phyloP scores from a whole-genome alignment of 2,113 vertebrate genomes.

The human (Homo sapiens) region GRCh38 chr1:34828001-34828500 shows the following conservation, averaged over 20 bases:
- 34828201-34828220: not conserved
- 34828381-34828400: not conserved
- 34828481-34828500: not conserved
- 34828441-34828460: not conserved
- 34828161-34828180: constrained; percentile 14
- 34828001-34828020: not conserved
- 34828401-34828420: not conserved
- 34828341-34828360: not conserved
- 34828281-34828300: not conserved
- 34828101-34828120: not conserved
- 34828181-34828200: constrained; percentile 51
- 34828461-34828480: not conserved
- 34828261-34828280: not conserved
- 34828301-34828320: not conserved
- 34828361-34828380: not conserved
- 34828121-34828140: not conserved
- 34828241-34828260: constrained; percentile 1
- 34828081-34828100: not conserved
- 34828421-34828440: not conserved
- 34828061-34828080: not conserved
- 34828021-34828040: not conserved
- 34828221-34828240: constrained; percentile 30
- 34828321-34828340: constrained; percentile 4
- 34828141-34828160: not conserved
- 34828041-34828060: not conserved